phyloP scores from a whole-genome alignment of 2,797 vertebrate genomes.

The Danio aesculapii region DNA sequence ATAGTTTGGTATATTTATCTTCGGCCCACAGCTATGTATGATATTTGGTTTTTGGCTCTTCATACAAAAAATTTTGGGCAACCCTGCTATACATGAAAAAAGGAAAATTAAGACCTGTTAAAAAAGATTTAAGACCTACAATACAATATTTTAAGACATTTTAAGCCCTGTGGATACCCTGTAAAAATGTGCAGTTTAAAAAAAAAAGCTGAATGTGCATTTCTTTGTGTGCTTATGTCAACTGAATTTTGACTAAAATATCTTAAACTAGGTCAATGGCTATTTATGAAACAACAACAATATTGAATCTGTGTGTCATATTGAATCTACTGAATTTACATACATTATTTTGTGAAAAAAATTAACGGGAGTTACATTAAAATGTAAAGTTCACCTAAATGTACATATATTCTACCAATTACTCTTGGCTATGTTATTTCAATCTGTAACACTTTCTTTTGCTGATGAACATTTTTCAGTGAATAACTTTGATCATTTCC shows the following conservation, averaged over 20 bases:
- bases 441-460: not conserved
- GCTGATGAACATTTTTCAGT: not conserved
- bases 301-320: not conserved
- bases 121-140: too few relatives aligned
- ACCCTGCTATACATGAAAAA: too few relatives aligned
- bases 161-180: too few relatives aligned
- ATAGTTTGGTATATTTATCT: too few relatives aligned
- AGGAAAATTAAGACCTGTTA: too few relatives aligned
- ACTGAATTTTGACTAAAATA: not conserved
- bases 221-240: not conserved
- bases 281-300: not conserved
- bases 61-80: too few relatives aligned
- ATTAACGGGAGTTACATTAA: too few relatives aligned
- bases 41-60: too few relatives aligned
- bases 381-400: too few relatives aligned
- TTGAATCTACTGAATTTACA: not conserved
- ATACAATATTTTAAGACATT: too few relatives aligned
- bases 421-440: not conserved
- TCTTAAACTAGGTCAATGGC: not conserved
- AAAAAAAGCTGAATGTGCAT: not conserved
- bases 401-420: too few relatives aligned
- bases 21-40: too few relatives aligned
- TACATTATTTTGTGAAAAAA: not conserved
- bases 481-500: not conserved
- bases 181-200: not conserved